Base-by-base conservation (phyloP, 2,888 invertebrate species). In the Tenodera sinensis region DNA sequence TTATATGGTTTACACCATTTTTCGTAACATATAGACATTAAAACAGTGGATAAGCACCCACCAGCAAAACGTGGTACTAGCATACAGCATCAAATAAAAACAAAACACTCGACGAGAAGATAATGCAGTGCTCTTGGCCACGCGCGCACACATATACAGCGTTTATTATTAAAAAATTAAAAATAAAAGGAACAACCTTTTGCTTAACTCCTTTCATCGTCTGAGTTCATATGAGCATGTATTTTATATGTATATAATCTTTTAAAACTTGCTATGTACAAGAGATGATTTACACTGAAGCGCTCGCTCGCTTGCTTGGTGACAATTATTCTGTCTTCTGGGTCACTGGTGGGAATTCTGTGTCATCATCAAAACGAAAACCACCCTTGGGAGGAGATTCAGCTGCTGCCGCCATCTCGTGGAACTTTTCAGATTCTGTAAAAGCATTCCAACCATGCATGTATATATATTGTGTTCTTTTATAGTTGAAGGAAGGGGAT, bases 261-360 rank as follows among this genome's bases (percentile, higher is more conserved):
- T 71, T 42, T 71, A 71, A 71, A 71, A 71, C 54, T 20, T 20
- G 54, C 15, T 71, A 71, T 71, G 20, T 71, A 71, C 54, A 71
- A 71, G 54, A 25, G 54, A 71, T 3, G 54, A 71, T 71, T 6
- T 20, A 71, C 54, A 71, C 54, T 20, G 20, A 71, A 71, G 54
- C 54, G 6, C 20, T 71, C 20, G 20, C 54, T 71, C 2, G 20
- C 30, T 30, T 30, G 54, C 28, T 83, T 88, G 82, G 83, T 71
- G 83, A 34, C 42, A 12, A 82, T 89, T 83, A 89, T 71, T 95
- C 95, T 90, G 94, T 94, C 91, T 94, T 94, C 92, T 95, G 95
- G 89, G 95, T 95, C 92, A 97, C 96, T 91, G 97, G 97, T 91
- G 97, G 97, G 94, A 97, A 97, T 94, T 97, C 97, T 91, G 95